Evolutionary conservation across 2,113 vertebrate species (phyloP), one percentile per base, ranked within the genome.

Genomic region (Callipepla squamata): DNA sequence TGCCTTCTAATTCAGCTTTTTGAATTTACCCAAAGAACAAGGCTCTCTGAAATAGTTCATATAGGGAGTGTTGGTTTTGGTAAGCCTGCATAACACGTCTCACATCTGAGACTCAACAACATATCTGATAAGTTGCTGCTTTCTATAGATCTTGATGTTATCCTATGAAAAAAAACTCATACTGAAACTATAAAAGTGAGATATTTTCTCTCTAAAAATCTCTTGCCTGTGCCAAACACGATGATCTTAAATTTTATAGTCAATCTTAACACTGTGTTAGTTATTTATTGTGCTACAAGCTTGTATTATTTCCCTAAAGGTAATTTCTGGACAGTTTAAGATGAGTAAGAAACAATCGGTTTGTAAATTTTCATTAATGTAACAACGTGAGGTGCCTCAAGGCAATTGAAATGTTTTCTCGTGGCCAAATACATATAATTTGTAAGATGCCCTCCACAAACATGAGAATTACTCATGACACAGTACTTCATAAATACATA

Each of bases 281-380:
- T 32, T 25, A 38, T 38, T 70, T 36, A 70, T 50, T 51, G 23
- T 30, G 21, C 34, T 78, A 19, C 23, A 40, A n/a, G 14, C 30
- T 5, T 51, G 13, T 65, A 50, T 15, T 18, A 51, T 42, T 38
- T 38, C 38, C n/a, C 28, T 47, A 62, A 62, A 50, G 20, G 26
- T 78, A 17, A 40, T 78, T 78, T 78, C 38, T 62, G 30, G 47
- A 65, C 20, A 42, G 61, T 42, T 51, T 63, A 61, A 28, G 45
- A 62, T 28, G 20, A 61, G 17, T 44, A 75, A 47, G n/a, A 45
- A 61, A 76, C n/a, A 61, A 47, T 34, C 19, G 48, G 34, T 48
- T 77, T 62, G 48, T 22, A 83, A 89, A 83, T 90, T 90, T 92
- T 89, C n/a, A 86, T 76, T 88, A 84, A 72, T 58, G n/a, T 48